Evolutionary conservation across 2,888 invertebrate species (phyloP), one percentile per base, ranked within the genome.

Genomic region (Ischnura elegans): DNA sequence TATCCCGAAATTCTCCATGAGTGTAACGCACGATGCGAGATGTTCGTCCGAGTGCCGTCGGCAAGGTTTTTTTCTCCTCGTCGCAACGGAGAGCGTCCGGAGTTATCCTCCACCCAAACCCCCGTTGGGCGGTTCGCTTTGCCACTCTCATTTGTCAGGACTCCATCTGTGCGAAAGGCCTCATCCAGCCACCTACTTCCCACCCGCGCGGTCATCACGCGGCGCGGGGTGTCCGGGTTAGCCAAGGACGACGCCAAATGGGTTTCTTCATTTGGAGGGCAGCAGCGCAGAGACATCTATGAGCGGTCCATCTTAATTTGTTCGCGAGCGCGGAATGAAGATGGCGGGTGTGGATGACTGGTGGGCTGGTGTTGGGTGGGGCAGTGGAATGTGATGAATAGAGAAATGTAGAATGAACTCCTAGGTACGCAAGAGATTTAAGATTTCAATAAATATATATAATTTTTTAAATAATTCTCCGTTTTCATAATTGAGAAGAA

Each of bases 201-300:
- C 19, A 19, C n/a, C 21, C n/a, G 61, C 25, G 61, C 16, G n/a
- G n/a, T n/a, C n/a, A n/a, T n/a, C n/a, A n/a, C n/a, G n/a, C n/a
- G n/a, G n/a, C n/a, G n/a, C n/a, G n/a, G n/a, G n/a, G n/a, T n/a
- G n/a, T n/a, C n/a, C n/a, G n/a, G n/a, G 61, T 5, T n/a, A n/a
- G 61, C 76, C 76, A 76, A 76, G 76, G 76, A 61, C 47, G 47
- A 51, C n/a, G 61, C 76, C 25, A 76, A 76, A 76, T 76, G 76
- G 76, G 76, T 76, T 76, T 76, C 76, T 76, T 76, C 76, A 76
- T 76, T 76, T 76, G 76, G 61, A 3, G 76, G 36, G 19, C 5
- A 16, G 29, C 29, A 76, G 8, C 29, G 76, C 61, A 61, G 76
- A 76, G 76, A 76, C 76, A 76, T 76, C 76, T 76, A 76, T 76